Evolutionary conservation across 2,888 invertebrate genomes (phyloP), one percentile per base, ranked within the genome.

Genomic region (Chaitophorus viminalis): DNA sequence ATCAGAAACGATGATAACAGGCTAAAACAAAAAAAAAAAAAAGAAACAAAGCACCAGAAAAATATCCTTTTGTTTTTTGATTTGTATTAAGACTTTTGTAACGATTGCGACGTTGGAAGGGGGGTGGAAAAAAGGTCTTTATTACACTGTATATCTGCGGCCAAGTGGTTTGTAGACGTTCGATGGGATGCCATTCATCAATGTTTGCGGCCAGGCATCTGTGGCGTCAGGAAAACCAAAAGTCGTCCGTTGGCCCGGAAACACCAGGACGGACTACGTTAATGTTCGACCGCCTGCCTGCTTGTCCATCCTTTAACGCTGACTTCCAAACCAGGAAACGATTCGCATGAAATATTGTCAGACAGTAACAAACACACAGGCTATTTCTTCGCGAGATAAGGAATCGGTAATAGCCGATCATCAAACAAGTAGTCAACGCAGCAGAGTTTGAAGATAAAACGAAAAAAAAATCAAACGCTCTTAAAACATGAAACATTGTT

Each of bases 341-440:
- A 75, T 81, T 46, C 87, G 79, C 60, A 86, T 79, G 86, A 86
- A 86, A 86, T 86, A 86, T 86, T 54, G 86, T 86, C 78, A 29
- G 86, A 86, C 86, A 72, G 86, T 86, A 60, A 86, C 86, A 79
- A 86, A 86, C 86, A 79, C 39, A 39, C 72, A 18, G 54, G 72
- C 70, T 72, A 70, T 78, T 78, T 79, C 72, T 86, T 25, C 60
- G 70, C 31, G 17, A 39, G 86, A 86, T 86, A 86, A 86, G 86
- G 72, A 86, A 79, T 86, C 86, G 78, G 86, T 86, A 86, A 86
- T 86, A 79, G 86, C 86, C 78, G 86, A 86, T 86, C 86, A 60
- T 86, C 86, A 86, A 86, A 72, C 78, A 72, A 86, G 54, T 75
- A 86, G 79, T 86, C 86, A 36, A 79, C 72, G 36, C 52, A 79